Conservation (phyloP, 2,797 vertebrate species). For the Myoxocephalus aenaeus region DNA sequence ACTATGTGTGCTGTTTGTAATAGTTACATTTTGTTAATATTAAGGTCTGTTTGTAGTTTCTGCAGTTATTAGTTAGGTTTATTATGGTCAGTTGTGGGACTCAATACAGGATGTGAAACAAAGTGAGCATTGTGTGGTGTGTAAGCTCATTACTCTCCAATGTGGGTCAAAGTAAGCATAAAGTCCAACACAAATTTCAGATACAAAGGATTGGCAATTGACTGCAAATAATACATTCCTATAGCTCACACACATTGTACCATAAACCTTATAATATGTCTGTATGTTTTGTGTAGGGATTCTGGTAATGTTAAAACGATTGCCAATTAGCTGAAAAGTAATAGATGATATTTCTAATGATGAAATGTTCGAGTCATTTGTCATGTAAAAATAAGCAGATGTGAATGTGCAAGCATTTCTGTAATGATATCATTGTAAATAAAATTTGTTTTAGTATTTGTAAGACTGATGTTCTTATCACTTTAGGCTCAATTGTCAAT, state of each 20-base stretch:
- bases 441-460: background rate
- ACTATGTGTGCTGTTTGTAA: conserved; percentile 50
- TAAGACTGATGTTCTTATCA: background rate
- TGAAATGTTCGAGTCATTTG: background rate
- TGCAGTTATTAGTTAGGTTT: background rate
- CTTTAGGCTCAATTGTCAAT: background rate
- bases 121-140: too few species aligned
- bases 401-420: background rate
- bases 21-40: too few species aligned
- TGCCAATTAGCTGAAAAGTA: background rate
- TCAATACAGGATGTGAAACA: background rate
- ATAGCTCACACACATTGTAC: background rate
- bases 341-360: background rate
- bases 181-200: conserved; percentile 6
- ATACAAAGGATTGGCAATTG: background rate
- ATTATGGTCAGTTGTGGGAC: conserved; percentile 4
- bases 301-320: too few species aligned
- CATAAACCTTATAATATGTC: background rate
- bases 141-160: background rate
- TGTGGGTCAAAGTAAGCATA: conserved; percentile 34
- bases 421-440: background rate
- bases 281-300: background rate
- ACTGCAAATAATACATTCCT: background rate
- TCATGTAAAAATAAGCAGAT: background rate
- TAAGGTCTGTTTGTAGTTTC: background rate